phyloP scores from a whole-genome alignment of 1,140 invertebrate genomes.

The Bombyx mandarina region DNA sequence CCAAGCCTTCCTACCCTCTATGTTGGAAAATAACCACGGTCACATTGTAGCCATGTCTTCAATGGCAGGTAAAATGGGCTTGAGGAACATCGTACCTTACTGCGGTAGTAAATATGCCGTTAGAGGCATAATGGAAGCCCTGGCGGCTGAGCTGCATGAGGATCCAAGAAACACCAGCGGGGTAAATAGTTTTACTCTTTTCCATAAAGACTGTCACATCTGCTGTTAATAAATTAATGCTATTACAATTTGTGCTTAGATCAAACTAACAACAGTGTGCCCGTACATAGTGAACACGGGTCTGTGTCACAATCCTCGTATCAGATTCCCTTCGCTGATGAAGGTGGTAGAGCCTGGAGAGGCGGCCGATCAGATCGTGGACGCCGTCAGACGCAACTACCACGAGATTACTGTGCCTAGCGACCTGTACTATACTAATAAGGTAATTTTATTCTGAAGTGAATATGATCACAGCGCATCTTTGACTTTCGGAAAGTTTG shows the following conservation, averaged over 20 bases:
- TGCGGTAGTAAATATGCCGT: slow-evolving; percentile 87
- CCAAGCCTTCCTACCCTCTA: slow-evolving; percentile 82
- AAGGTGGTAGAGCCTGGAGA: slow-evolving; percentile 74
- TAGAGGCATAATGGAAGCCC: slow-evolving; percentile 80
- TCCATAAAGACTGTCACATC: no score
- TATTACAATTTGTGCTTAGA: slow-evolving; percentile 42
- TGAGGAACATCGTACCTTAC: slow-evolving; percentile 83
- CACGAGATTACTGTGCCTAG: slow-evolving; percentile 50
- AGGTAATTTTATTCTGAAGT: slow-evolving; percentile 20
- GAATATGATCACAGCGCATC: no score
- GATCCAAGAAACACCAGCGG: slow-evolving; percentile 50
- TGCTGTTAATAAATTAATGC: neutral
- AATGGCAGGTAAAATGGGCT: slow-evolving; percentile 81
- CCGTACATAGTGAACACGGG: slow-evolving; percentile 89
- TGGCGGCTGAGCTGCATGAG: slow-evolving; percentile 77
- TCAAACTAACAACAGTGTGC: slow-evolving; percentile 86
- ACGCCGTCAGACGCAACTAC: slow-evolving; percentile 72
- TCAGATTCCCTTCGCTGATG: slow-evolving; percentile 77
- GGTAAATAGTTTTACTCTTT: slow-evolving; percentile 21
- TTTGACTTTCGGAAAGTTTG: no score
- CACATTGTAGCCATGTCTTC: slow-evolving; percentile 87
- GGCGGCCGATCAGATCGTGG: slow-evolving; percentile 77
- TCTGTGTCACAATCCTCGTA: slow-evolving; percentile 80
- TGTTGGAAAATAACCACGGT: slow-evolving; percentile 81
- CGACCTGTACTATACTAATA: slow-evolving; percentile 40